Percentiles rank a stretch among this genome's conserved stretches.
phyloP scores from a whole-genome alignment of 2,888 invertebrate genomes.

The Agrochola macilenta region DNA sequence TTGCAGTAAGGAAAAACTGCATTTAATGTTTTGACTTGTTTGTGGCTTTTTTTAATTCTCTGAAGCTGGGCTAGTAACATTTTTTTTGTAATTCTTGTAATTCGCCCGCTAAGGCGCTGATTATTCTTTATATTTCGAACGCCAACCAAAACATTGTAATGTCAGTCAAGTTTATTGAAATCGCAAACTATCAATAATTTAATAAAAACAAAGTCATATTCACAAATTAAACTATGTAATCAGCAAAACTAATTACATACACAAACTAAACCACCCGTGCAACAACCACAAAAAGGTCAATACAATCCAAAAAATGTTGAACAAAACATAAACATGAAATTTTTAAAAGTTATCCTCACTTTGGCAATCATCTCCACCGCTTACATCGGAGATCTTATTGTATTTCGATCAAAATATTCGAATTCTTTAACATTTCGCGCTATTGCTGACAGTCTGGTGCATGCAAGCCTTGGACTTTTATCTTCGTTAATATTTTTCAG shows the following conservation, averaged over 20 bases:
- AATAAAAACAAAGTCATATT: slow-evolving; percentile 10
- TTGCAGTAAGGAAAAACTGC: background rate
- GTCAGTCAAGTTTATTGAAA: slow-evolving; percentile 22
- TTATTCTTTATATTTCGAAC: slow-evolving; percentile 25
- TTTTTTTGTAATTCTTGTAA: background rate
- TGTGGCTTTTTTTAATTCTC: background rate
- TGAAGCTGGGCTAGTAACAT: no score
- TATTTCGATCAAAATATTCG: slow-evolving; percentile 82
- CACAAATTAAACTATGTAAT: slow-evolving; percentile 34
- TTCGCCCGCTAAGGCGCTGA: background rate
- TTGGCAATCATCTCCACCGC: slow-evolving; percentile 73
- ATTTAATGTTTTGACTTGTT: background rate
- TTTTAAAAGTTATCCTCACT: slow-evolving; percentile 72
- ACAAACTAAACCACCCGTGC: background rate
- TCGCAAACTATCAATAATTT: background rate
- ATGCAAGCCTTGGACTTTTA: slow-evolving; percentile 78
- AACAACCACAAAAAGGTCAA: slow-evolving; percentile 14
- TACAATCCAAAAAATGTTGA: slow-evolving; percentile 22
- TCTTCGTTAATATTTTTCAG: slow-evolving; percentile 81
- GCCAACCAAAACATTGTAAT: slow-evolving; percentile 41
- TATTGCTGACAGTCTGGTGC: slow-evolving; percentile 78
- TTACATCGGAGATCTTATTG: slow-evolving; percentile 80
- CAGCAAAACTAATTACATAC: slow-evolving; percentile 1
- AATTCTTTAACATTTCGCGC: slow-evolving; percentile 78
- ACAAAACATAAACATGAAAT: slow-evolving; percentile 72